Evolutionary conservation across 2,888 invertebrate genomes (phyloP), one percentile per base, ranked within the genome.

Genomic region (Dysmachus trigonus): DNA sequence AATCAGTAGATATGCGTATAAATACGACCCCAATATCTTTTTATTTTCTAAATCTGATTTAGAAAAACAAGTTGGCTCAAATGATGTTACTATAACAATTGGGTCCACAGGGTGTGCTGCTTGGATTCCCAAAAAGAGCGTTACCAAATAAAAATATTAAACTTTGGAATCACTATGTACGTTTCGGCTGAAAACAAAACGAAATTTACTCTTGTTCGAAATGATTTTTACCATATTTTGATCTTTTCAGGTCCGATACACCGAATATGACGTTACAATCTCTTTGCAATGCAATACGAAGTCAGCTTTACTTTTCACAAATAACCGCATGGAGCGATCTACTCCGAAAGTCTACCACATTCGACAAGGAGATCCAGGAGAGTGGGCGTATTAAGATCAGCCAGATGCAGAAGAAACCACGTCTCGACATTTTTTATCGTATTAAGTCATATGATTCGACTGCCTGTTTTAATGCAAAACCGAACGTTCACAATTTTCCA

Each of bases 271-370:
- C 92, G 85, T 88, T 92, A 87, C 95, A 96, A 90, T 97, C 97
- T 92, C 93, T 99, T 89, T 94, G 98, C 90, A 97, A 97, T 92
- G 98, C 98, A 81, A 96, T 99, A 77, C 95, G 98, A 88, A 98
- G 98, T 6, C 98, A 98, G 92, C 94, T 99, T 87, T 98, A 98
- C 93, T 99, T 99, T 93, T 99, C 98, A 5, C 98, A 99, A 93
- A 95, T 99, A 88, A 97, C 98, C 82, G 98, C 98, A 85, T 99
- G 98, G 98, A 94, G 91, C 87, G 92, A 92, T 90, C 89, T 92
- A 38, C 89, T 92, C 81, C 91, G 91, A 72, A 91, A 92, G 86
- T 76, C 86, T 15, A 84, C 85, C n/a, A 87, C 86, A 38, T 90
- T 90, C 73, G 92, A 92, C 90, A 89, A 90, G 86, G 90, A 91